Conservation (phyloP, 2,888 invertebrate species). For the Trachelus iudaicus region DNA sequence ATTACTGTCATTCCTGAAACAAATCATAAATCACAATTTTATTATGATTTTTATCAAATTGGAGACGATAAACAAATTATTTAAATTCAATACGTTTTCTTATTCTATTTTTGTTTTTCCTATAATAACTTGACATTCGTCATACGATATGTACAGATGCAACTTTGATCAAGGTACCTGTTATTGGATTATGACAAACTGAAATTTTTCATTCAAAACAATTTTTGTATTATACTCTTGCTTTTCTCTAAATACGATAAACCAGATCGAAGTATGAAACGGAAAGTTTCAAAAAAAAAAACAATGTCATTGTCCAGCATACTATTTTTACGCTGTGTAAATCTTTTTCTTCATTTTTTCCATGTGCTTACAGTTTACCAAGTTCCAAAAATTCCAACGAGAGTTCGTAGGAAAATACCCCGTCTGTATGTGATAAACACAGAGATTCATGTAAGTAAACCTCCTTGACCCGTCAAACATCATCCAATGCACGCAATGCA, state of each 20-base stretch:
- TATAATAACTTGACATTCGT: neutral
- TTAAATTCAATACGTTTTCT: neutral
- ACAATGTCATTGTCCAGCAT: neutral
- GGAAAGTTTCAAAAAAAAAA: neutral
- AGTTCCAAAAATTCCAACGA: neutral
- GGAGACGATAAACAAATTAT: neutral
- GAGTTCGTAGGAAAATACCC: neutral
- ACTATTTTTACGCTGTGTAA: neutral
- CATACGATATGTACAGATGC: no score
- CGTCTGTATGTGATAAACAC: neutral
- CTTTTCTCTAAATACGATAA: neutral
- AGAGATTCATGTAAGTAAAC: conserved; percentile 2
- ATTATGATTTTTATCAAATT: neutral
- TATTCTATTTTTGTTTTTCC: neutral
- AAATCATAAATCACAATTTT: neutral
- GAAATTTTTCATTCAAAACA: no score
- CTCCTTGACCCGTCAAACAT: conserved; percentile 22
- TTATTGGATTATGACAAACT: no score
- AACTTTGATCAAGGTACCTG: no score
- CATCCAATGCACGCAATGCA: neutral
- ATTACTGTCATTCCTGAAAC: conserved; percentile 39
- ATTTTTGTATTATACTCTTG: no score
- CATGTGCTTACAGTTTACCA: neutral
- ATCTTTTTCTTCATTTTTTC: neutral
- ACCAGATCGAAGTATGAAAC: neutral